These are phyloP conservation scores for Oreohelix idahoensis DNA, from an alignment of 1,140 invertebrate genomes.

Conservation along the genomic window DNA sequence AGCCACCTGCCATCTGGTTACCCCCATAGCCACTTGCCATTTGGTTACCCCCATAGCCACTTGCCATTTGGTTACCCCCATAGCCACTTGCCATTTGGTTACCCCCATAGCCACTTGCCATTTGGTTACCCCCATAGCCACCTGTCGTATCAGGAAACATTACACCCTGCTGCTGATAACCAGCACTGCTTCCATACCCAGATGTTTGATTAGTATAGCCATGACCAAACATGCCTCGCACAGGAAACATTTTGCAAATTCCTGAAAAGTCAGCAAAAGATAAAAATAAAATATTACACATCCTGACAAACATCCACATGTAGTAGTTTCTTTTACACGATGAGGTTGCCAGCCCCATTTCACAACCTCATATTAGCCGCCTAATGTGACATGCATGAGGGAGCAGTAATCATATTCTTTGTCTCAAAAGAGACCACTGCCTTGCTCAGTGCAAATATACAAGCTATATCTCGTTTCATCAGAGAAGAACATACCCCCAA, in stretches of 20 bases:
- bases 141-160: no score
- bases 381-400: no score
- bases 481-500: no score
- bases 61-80: neutral
- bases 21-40: neutral
- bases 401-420: no score
- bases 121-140: no score
- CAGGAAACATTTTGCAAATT: neutral
- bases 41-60: neutral
- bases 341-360: no score
- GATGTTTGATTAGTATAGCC: neutral
- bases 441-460: no score
- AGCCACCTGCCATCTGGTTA: neutral
- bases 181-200: neutral
- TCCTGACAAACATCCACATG: no score
- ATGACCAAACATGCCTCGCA: neutral
- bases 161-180: neutral
- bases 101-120: neutral
- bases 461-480: no score
- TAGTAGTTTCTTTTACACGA: no score
- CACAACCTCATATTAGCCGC: no score
- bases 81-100: neutral
- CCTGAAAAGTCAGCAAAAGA: neutral
- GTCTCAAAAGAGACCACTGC: no score
- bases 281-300: neutral